Percentiles rank a stretch among this genome's conserved stretches.
phyloP scores from a whole-genome alignment of 2,113 vertebrate species.

The Jacana jacana region DNA sequence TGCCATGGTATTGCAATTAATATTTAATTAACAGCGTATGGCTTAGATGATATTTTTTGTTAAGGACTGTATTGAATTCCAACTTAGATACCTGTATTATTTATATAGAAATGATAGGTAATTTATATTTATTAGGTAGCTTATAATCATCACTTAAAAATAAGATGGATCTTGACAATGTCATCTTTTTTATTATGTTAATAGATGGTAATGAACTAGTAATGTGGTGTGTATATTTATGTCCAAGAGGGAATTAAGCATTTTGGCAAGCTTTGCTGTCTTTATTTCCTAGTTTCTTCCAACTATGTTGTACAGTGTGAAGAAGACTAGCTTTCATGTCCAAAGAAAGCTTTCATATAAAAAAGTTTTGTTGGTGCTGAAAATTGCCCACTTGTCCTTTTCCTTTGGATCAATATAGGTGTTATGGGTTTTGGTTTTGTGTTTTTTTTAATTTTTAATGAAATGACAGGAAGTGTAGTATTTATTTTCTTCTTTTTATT shows the following conservation, averaged over 20 bases:
- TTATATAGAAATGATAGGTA: neutral
- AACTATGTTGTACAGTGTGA: neutral
- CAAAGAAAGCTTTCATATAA: neutral
- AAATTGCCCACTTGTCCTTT: neutral
- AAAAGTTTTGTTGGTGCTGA: neutral
- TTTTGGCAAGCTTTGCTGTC: neutral
- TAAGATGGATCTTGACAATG: neutral
- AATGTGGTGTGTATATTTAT: neutral
- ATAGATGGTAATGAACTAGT: neutral
- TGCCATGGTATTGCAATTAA: constrained; percentile 65
- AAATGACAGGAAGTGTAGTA: neutral
- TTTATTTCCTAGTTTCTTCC: neutral
- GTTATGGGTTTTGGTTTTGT: neutral
- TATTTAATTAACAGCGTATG: constrained; percentile 50
- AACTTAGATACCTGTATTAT: neutral
- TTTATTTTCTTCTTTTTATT: neutral
- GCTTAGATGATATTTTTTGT: constrained; percentile 14
- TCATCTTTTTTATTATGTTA: neutral
- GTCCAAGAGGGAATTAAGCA: neutral
- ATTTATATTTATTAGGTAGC: neutral
- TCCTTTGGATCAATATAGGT: neutral
- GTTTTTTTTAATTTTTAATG: neutral
- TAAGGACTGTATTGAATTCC: neutral
- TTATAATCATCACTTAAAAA: neutral
- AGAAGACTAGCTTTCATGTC: neutral